phyloP scores from a whole-genome alignment of 2,113 vertebrate genomes.

The Neotragus pygmaeus region DNA sequence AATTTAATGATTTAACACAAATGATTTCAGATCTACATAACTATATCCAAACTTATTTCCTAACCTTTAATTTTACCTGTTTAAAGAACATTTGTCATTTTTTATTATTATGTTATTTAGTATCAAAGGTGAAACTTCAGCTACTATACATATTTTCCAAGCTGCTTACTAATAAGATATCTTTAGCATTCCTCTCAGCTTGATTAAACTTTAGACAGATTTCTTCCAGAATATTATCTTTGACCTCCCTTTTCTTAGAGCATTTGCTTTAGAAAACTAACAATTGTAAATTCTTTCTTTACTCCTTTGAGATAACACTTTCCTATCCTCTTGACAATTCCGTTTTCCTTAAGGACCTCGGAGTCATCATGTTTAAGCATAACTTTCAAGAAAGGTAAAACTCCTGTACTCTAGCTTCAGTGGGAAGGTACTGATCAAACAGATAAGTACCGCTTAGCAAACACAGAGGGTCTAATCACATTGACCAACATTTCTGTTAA shows the following conservation, averaged over 20 bases:
- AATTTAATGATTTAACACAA: background rate
- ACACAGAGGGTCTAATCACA: background rate
- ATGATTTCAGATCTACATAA: background rate
- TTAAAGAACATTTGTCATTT: background rate
- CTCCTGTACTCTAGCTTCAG: rapidly evolving
- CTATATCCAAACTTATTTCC: background rate
- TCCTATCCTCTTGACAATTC: background rate
- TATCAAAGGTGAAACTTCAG: background rate
- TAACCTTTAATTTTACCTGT: background rate
- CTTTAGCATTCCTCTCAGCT: background rate
- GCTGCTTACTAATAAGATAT: background rate
- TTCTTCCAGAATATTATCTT: background rate
- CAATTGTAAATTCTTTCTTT: background rate
- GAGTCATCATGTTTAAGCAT: background rate
- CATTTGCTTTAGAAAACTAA: background rate
- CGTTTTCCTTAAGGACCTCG: background rate
- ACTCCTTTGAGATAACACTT: background rate
- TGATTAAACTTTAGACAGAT: background rate
- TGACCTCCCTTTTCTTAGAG: background rate
- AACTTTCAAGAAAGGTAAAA: background rate
- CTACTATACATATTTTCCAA: background rate
- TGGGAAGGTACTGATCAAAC: rapidly evolving
- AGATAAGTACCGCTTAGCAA: background rate
- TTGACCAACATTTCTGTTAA: background rate
- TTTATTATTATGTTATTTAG: background rate